Percentiles rank a stretch among this genome's conserved stretches.
Conservation (phyloP, 2,797 vertebrate genomes). For the Gadopsis bispinosus region DNA sequence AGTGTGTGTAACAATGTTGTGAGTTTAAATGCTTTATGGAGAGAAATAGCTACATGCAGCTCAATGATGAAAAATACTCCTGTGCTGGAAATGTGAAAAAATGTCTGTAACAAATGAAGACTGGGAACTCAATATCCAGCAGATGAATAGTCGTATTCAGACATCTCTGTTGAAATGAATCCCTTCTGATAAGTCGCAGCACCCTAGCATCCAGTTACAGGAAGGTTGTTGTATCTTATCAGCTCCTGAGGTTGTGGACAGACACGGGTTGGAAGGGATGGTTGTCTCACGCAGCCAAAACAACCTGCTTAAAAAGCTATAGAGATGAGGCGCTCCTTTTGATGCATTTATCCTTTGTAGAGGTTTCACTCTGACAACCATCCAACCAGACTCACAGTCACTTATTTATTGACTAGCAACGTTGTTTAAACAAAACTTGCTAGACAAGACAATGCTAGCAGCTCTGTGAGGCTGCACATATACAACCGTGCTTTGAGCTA, state of each 20-base stretch:
- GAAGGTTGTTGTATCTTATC: constrained; percentile 23
- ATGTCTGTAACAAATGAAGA: not conserved
- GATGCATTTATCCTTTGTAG: not conserved
- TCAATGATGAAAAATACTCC: not conserved
- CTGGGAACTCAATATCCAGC: not conserved
- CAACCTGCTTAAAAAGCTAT: constrained; percentile 12
- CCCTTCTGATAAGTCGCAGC: constrained; percentile 37
- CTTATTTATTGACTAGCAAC: not conserved
- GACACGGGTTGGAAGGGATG: constrained; percentile 31
- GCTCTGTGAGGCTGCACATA: not conserved
- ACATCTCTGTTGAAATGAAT: constrained; percentile 41
- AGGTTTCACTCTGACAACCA: not conserved
- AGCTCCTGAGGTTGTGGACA: constrained; percentile 1
- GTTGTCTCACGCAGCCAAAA: constrained; percentile 66
- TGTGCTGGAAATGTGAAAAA: not conserved
- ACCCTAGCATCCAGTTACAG: constrained; percentile 42
- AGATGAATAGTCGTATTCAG: constrained; percentile 3
- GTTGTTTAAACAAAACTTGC: not conserved
- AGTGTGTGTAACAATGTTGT: no score
- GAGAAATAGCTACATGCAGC: no score
- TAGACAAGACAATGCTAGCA: not conserved
- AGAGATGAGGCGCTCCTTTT: not conserved
- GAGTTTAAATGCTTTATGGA: not conserved
- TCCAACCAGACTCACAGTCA: not conserved
- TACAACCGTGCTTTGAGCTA: no score